phyloP scores from a whole-genome alignment of 2,888 invertebrate genomes.

The Phymatocera aterrima region DNA sequence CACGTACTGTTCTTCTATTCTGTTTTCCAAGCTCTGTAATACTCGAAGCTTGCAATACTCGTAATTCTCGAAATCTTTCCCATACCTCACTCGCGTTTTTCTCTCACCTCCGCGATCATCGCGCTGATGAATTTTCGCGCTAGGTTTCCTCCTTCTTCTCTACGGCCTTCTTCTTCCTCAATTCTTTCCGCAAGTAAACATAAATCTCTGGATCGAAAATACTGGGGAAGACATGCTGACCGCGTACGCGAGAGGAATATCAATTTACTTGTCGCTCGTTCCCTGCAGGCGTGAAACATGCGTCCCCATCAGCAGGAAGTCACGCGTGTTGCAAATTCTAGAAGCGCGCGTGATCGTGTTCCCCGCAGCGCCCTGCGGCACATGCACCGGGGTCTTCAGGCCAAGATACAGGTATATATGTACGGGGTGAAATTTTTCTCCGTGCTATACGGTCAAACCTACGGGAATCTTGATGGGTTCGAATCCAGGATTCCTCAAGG shows the following conservation, averaged over 20 bases:
- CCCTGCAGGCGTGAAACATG: conserved; percentile 12
- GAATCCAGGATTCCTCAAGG: conserved; percentile 7
- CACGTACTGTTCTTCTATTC: neutral
- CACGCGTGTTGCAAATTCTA: conserved; percentile 17
- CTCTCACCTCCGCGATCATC: no score
- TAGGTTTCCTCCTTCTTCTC: neutral
- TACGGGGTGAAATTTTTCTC: conserved; percentile 6
- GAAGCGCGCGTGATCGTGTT: conserved; percentile 26
- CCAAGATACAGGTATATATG: no score
- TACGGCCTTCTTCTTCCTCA: neutral
- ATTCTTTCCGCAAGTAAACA: neutral
- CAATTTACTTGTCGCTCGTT: neutral
- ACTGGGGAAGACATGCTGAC: neutral
- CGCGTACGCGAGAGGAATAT: conserved; percentile 28
- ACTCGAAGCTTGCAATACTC: neutral
- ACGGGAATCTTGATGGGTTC: neutral
- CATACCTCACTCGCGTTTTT: no score
- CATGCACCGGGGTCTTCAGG: conserved; percentile 1
- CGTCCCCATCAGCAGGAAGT: conserved; percentile 36
- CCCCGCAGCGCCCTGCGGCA: neutral
- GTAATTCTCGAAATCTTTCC: neutral
- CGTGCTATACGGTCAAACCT: neutral
- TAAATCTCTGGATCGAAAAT: neutral
- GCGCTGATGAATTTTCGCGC: neutral
- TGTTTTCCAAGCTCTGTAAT: neutral